These are phyloP conservation scores for Poecilia wingei DNA, from an alignment of 2,797 vertebrate species.

Conservation along the genomic window DNA sequence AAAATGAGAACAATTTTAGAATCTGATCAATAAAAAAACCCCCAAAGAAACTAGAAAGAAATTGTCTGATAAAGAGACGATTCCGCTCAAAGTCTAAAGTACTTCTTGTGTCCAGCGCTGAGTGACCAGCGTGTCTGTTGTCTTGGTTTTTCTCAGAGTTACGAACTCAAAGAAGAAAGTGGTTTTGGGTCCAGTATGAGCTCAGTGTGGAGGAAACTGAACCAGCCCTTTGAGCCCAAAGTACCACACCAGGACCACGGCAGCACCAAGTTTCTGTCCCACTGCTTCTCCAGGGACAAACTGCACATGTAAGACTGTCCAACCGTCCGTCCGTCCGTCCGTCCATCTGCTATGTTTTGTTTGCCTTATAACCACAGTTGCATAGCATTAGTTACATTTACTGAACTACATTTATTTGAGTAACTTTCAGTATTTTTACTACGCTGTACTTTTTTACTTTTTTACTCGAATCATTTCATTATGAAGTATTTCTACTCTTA, in stretches of 20 bases:
- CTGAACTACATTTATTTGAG: no score
- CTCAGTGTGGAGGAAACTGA: slow-evolving; percentile 86
- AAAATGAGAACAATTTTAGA: neutral
- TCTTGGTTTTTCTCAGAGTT: slow-evolving; percentile 81
- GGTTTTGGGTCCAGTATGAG: slow-evolving; percentile 86
- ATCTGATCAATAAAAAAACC: neutral
- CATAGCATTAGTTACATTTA: no score
- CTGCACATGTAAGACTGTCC: slow-evolving; percentile 89
- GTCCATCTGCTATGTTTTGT: slow-evolving; percentile 2
- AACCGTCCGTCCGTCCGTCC: slow-evolving; percentile 16
- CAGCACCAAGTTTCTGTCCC: slow-evolving; percentile 85
- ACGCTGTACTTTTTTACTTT: no score
- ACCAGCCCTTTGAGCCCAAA: slow-evolving; percentile 90
- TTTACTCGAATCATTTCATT: no score
- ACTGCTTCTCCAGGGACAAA: slow-evolving; percentile 96
- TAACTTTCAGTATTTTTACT: no score
- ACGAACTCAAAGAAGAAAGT: slow-evolving; percentile 90
- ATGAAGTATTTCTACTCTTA: no score
- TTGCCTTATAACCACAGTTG: neutral
- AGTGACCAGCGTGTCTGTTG: neutral
- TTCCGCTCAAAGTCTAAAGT: neutral
- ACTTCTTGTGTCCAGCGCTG: neutral
- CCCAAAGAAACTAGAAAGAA: neutral
- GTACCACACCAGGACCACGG: slow-evolving; percentile 85
- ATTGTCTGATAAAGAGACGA: no score